Conservation (phyloP, 2,888 invertebrate genomes). For the Limnephilus lunatus region DNA sequence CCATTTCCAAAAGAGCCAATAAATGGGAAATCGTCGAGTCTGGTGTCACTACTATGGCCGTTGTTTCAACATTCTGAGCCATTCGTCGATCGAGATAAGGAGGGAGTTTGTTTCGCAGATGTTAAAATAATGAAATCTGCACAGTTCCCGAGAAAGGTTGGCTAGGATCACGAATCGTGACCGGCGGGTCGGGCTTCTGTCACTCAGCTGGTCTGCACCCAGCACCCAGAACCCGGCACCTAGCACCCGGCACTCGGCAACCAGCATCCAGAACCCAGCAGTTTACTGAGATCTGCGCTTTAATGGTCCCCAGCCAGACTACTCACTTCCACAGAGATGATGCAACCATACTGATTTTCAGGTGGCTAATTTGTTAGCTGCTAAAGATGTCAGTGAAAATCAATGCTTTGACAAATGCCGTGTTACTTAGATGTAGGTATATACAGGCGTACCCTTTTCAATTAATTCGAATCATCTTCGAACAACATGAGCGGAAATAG, state of each 20-base stretch:
- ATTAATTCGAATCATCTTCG: background rate
- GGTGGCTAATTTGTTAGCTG: background rate
- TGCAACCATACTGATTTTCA: background rate
- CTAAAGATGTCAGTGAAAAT: background rate
- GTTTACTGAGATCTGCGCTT: background rate
- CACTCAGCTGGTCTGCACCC: conserved; percentile 11
- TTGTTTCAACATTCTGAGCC: background rate
- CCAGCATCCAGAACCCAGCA: background rate
- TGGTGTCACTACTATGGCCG: background rate
- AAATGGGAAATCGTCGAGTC: background rate
- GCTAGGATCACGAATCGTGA: conserved; percentile 53
- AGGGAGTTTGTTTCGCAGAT: background rate
- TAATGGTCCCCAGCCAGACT: too few relatives aligned
- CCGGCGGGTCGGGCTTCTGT: conserved; percentile 34
- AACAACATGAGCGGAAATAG: background rate
- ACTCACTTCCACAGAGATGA: background rate
- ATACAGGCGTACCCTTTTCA: background rate
- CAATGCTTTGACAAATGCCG: background rate
- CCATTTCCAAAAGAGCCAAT: background rate
- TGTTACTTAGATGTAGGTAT: too few relatives aligned
- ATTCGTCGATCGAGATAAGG: background rate
- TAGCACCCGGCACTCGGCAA: too few relatives aligned
- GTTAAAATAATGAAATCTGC: conserved; percentile 33
- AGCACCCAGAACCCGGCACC: too few relatives aligned
- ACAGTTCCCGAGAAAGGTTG: conserved; percentile 44